These are phyloP conservation scores for Episyrphus balteatus DNA, from an alignment of 1,140 invertebrate species.

Conservation along the genomic window DNA sequence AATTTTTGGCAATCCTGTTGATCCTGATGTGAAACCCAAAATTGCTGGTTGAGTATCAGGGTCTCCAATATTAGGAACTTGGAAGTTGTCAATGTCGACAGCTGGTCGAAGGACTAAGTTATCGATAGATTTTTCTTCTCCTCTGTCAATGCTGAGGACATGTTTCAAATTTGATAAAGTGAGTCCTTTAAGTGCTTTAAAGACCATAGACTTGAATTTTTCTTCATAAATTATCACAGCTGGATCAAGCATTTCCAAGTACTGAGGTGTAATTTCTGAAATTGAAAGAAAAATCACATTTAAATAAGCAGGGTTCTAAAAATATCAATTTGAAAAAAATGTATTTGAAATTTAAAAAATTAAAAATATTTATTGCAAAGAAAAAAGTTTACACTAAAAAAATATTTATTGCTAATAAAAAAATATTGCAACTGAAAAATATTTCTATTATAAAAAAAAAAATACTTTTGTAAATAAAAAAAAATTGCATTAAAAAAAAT, in stretches of 20 bases:
- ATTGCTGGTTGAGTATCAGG: not conserved
- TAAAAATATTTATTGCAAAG: too few species aligned
- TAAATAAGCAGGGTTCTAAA: too few species aligned
- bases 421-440: too few species aligned
- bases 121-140: not conserved
- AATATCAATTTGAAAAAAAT: too few species aligned
- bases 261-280: too few species aligned
- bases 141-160: not conserved
- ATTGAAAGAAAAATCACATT: too few species aligned
- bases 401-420: too few species aligned
- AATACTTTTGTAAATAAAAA: too few species aligned
- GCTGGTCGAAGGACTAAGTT: not conserved
- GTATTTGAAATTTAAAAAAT: too few species aligned
- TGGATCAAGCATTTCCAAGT: not conserved
- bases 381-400: too few species aligned
- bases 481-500: too few species aligned
- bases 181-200: not conserved
- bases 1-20: conserved; percentile 4
- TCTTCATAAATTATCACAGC: conserved; percentile 3
- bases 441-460: not conserved
- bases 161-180: not conserved
- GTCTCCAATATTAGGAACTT: not conserved
- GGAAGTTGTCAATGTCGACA: not conserved
- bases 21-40: conserved; percentile 1
- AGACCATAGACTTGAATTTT: not conserved